phyloP scores from a whole-genome alignment of 1,140 invertebrate species.

The Meloidogyne hapla region DNA sequence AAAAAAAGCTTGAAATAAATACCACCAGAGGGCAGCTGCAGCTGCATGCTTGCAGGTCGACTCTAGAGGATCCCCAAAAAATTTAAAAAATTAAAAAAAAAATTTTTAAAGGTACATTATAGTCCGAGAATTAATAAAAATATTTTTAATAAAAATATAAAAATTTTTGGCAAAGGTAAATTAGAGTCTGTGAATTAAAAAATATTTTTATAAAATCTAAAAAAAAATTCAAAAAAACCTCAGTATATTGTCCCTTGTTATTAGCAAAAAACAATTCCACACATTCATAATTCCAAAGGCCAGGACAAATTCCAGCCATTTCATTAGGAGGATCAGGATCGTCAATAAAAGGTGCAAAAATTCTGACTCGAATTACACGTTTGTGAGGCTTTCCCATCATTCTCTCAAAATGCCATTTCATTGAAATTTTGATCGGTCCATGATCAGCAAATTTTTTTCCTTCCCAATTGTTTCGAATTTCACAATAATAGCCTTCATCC shows the following conservation, averaged over 20 bases:
- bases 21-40: too few relatives aligned
- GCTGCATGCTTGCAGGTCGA: too few relatives aligned
- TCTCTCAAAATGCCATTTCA: conserved; percentile 59
- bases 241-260: conserved; percentile 57
- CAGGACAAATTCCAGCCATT: conserved; percentile 50
- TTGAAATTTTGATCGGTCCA: conserved; percentile 55
- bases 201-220: too few relatives aligned
- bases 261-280: conserved; percentile 63
- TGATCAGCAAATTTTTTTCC: conserved; percentile 53
- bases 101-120: background rate
- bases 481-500: conserved; percentile 43
- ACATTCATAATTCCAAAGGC: conserved; percentile 60
- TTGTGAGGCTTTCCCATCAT: conserved; percentile 57
- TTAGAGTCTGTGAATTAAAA: too few relatives aligned
- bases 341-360: conserved; percentile 60
- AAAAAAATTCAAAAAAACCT: conserved; percentile 47
- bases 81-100: too few relatives aligned
- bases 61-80: too few relatives aligned
- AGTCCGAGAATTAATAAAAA: background rate
- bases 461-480: conserved; percentile 59
- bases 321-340: conserved; percentile 61
- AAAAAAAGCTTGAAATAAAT: too few relatives aligned
- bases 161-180: too few relatives aligned
- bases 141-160: background rate
- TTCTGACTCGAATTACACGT: conserved; percentile 49